Evolutionary conservation across 2,797 vertebrate species (phyloP).

Genomic region (Microctenopoma steveboyesi): DNA sequence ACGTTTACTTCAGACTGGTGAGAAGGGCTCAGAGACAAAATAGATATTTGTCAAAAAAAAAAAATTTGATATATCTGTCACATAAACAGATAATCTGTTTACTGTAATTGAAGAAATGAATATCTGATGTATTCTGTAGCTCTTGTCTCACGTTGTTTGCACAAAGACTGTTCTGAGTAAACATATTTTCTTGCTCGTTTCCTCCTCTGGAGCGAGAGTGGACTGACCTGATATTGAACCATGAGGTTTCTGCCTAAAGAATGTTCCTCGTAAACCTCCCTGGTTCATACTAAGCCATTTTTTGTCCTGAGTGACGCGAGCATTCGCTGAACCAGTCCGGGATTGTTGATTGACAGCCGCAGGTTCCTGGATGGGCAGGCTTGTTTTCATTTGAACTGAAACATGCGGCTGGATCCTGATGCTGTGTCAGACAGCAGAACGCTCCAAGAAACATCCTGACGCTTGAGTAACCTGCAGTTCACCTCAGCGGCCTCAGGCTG

Average conservation of each 20-base stretch:
- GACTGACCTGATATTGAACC: slow-evolving; percentile 33
- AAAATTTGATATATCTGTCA: too few species aligned
- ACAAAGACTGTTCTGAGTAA: background rate
- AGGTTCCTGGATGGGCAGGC: slow-evolving; percentile 66
- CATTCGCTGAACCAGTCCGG: slow-evolving; percentile 45
- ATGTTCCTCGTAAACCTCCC: slow-evolving; percentile 19
- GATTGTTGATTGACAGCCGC: slow-evolving; percentile 48
- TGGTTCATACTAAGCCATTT: slow-evolving; percentile 3
- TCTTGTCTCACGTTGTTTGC: background rate
- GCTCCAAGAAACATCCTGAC: slow-evolving; percentile 22
- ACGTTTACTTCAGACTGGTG: too few species aligned
- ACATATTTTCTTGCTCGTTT: background rate
- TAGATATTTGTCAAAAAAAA: too few species aligned
- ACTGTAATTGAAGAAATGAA: background rate
- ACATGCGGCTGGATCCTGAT: slow-evolving; percentile 32
- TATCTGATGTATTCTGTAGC: background rate
- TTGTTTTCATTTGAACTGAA: slow-evolving; percentile 31
- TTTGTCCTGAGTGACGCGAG: slow-evolving; percentile 18
- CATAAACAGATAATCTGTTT: too few species aligned
- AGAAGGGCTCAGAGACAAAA: too few species aligned
- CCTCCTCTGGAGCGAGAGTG: slow-evolving; percentile 13
- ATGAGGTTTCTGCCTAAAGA: slow-evolving; percentile 18
- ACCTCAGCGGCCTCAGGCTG: slow-evolving; percentile 5
- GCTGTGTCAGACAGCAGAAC: slow-evolving; percentile 11
- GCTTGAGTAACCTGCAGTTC: slow-evolving; percentile 34